Evolutionary conservation across 2,797 vertebrate genomes (phyloP).

Genomic region (Distichodus sexfasciatus): DNA sequence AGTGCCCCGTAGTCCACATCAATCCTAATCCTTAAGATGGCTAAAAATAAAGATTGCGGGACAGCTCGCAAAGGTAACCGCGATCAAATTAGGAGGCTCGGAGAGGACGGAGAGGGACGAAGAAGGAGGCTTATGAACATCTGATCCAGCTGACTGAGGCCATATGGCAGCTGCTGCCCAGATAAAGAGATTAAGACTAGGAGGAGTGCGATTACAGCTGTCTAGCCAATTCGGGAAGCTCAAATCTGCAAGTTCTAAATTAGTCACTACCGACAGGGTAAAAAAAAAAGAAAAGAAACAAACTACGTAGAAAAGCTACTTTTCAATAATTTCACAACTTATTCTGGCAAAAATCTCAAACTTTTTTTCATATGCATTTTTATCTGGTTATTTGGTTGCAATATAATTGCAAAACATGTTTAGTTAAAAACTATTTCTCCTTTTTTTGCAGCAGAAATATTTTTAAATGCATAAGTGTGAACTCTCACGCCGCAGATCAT

Average conservation of each 20-base stretch:
- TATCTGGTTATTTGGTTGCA: too few relatives aligned
- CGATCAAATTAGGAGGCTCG: conserved; percentile 94
- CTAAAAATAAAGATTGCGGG: conserved; percentile 99
- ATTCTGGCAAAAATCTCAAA: conserved; percentile 47
- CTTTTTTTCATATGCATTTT: conserved; percentile 21
- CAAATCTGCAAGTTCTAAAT: conserved; percentile 99
- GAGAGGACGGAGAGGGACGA: conserved; percentile 88
- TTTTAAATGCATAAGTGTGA: not conserved
- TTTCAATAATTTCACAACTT: conserved; percentile 60
- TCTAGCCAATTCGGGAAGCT: conserved; percentile 99
- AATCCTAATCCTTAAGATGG: conserved; percentile 99
- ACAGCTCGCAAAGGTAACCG: conserved; percentile 91
- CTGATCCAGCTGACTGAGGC: conserved; percentile 99
- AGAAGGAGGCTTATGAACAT: conserved; percentile 99
- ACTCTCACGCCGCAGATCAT: not conserved
- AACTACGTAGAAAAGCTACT: conserved; percentile 56
- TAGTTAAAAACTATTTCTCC: too few relatives aligned
- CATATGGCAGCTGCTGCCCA: conserved; percentile 99
- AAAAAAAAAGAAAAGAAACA: conserved; percentile 40
- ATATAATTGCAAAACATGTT: too few relatives aligned
- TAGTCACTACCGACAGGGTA: conserved; percentile 82
- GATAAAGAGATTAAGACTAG: conserved; percentile 99
- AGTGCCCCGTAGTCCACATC: conserved; percentile 99
- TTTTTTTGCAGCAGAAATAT: too few relatives aligned
- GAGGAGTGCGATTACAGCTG: conserved; percentile 99